Base-by-base conservation (phyloP, 2,797 vertebrate species). In the Melanotaenia trifasciata region DNA sequence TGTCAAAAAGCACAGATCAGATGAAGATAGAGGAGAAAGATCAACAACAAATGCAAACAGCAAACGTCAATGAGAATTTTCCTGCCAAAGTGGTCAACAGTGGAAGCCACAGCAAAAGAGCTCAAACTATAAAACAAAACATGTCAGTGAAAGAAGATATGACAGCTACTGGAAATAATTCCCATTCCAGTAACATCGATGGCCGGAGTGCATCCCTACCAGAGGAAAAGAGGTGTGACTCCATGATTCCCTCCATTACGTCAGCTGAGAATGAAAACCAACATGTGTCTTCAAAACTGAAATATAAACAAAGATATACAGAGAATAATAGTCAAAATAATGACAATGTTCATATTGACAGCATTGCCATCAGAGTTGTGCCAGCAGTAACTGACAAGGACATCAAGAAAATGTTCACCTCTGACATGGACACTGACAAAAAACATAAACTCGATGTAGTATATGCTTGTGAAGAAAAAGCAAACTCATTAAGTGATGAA, bases 361-460 rank as follows among this genome's bases (percentile, higher is more conserved):
- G 73, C 57, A 91, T 91, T 74, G 83, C 88, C 47, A 82, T 93
- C 68, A 70, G 67, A 80, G 89, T 92, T 71, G 61, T 90, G 2
- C 71, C 84, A 70, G 45, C 61, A 56, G 72, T 30, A 74, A 60
- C 26, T 62, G 64, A 77, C 53, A 76, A 45, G 0, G 72, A 89
- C 24, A 64, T 47, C 2, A 30, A 40, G 7, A 64, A 68, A 58
- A 76, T n/a, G 35, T 58, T 64, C 4, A 18, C 66, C 26, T 65
- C 70, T 24, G 62, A 75, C 70, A 28, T 9, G 11, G 33, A 28
- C 62, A 14, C 8, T 64, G 26, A 26, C 24, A 64, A 58, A 66
- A 58, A 81, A 50, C 51, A 57, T 12, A 61, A 72, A 64, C 63
- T 76, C 47, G 38, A 38, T 75, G 13, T 22, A 64, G 62, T 72